phyloP scores from a whole-genome alignment of 2,888 invertebrate genomes.

The Tiphia femorata region DNA sequence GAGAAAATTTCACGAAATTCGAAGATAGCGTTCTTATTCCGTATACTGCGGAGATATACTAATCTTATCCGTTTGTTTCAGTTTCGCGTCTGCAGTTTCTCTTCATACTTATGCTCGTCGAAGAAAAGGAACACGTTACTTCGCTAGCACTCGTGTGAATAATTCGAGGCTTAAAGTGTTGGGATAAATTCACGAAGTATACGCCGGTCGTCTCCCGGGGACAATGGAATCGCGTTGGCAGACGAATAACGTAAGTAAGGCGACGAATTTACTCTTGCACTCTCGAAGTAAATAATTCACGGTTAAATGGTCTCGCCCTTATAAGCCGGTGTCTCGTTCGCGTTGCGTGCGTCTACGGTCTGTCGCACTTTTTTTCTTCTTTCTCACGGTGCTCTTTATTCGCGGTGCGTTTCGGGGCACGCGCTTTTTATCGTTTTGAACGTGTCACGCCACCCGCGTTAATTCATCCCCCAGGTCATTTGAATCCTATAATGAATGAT shows the following conservation, averaged over 20 bases:
- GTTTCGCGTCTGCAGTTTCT: too few relatives aligned
- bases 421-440: not conserved
- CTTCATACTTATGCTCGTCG: not conserved
- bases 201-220: not conserved
- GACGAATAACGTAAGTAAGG: not conserved
- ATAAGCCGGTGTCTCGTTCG: not conserved
- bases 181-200: not conserved
- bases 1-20: too few relatives aligned
- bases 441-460: not conserved
- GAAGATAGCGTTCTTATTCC: too few relatives aligned
- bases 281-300: not conserved
- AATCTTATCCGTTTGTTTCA: too few relatives aligned
- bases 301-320: not conserved
- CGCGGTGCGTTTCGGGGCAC: not conserved
- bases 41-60: too few relatives aligned
- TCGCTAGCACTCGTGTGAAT: not conserved
- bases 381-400: not conserved
- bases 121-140: not conserved
- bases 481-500: too few relatives aligned
- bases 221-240: not conserved
- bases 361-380: too few relatives aligned
- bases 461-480: too few relatives aligned
- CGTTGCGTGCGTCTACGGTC: not conserved
- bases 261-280: not conserved
- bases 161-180: not conserved